Conservation (phyloP, 2,113 vertebrate species). For the Crotophaga sulcirostris region DNA sequence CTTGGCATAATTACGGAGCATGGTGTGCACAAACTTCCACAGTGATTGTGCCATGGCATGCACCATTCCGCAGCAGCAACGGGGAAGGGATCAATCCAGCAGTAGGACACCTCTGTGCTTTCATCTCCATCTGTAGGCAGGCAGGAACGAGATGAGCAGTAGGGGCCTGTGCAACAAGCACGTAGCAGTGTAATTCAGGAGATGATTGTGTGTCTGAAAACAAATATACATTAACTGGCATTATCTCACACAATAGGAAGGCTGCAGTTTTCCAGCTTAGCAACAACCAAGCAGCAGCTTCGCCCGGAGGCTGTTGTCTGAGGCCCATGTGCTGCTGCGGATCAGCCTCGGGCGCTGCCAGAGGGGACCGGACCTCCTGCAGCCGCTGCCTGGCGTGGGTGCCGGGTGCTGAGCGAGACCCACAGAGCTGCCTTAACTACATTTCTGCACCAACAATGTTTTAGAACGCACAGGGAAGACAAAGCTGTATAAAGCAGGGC, state of each 20-base stretch:
- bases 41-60: background rate
- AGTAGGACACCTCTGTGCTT: background rate
- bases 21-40: background rate
- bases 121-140: background rate
- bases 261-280: background rate
- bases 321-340: fast-evolving
- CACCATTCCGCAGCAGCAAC: background rate
- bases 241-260: background rate
- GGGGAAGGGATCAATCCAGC: background rate
- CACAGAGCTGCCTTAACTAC: background rate
- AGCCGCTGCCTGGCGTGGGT: fast-evolving
- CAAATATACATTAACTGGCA: background rate
- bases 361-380: background rate
- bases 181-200: background rate
- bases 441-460: fast-evolving
- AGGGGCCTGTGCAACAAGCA: fast-evolving
- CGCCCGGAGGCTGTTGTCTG: fast-evolving
- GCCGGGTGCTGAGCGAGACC: background rate
- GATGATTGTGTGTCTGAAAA: background rate
- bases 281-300: background rate
- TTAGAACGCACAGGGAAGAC: background rate
- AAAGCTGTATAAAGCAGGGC: background rate
- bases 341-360: fast-evolving
- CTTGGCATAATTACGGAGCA: background rate
- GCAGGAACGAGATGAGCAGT: background rate